Conservation (phyloP, 1,140 invertebrate genomes). For the Anoplophora glabripennis region DNA sequence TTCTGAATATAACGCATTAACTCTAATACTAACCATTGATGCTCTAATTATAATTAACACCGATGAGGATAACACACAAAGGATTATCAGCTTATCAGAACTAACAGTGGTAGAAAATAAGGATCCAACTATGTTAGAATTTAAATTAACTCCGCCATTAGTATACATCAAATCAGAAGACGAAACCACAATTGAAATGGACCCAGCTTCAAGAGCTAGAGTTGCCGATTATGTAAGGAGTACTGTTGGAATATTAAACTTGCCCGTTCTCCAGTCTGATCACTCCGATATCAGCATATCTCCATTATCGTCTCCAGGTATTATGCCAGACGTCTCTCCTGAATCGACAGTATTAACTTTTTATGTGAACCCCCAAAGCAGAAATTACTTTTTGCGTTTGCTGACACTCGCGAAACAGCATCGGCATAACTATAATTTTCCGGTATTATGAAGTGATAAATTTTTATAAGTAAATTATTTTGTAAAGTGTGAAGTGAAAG, state of each 20-base stretch:
- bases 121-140: constrained; percentile 50
- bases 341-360: constrained; percentile 50
- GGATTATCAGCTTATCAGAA: constrained; percentile 51
- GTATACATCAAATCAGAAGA: constrained; percentile 32
- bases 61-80: constrained; percentile 51
- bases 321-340: constrained; percentile 44
- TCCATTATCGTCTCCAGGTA: constrained; percentile 33
- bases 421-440: constrained; percentile 23
- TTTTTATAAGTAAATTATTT: background rate
- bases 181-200: constrained; percentile 50
- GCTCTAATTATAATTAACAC: constrained; percentile 52
- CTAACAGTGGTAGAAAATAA: constrained; percentile 47
- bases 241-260: constrained; percentile 50
- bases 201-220: constrained; percentile 53
- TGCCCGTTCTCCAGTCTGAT: constrained; percentile 30
- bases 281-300: constrained; percentile 44
- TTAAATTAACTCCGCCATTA: constrained; percentile 36
- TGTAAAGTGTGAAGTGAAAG: too few relatives aligned
- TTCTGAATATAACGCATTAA: constrained; percentile 49
- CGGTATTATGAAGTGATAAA: constrained; percentile 18
- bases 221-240: constrained; percentile 57
- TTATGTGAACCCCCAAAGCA: constrained; percentile 51
- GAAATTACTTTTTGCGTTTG: constrained; percentile 53
- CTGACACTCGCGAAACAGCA: constrained; percentile 52
- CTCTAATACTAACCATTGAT: constrained; percentile 52